Percentiles rank a stretch among this genome's conserved stretches.
These are phyloP conservation scores for Sprattus sprattus DNA, from an alignment of 2,113 vertebrate species.

Conservation along the genomic window DNA sequence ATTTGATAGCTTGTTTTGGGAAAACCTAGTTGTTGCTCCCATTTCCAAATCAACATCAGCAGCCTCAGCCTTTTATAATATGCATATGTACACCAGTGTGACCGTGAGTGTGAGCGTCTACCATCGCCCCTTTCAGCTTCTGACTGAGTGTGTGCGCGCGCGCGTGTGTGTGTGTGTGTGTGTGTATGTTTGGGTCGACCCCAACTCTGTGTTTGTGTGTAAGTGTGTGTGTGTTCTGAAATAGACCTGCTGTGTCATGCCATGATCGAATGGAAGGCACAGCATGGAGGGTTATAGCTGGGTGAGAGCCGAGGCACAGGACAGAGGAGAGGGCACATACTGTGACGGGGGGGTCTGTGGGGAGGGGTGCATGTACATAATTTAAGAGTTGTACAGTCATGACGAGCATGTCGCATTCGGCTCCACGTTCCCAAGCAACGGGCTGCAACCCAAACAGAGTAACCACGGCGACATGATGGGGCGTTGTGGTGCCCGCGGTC, in stretches of 20 bases:
- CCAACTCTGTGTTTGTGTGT: not conserved
- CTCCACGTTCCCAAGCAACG: not conserved
- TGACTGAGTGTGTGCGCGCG: not conserved
- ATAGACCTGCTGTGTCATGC: too few relatives aligned
- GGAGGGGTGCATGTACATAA: not conserved
- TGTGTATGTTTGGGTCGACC: not conserved
- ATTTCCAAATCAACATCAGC: constrained; percentile 18
- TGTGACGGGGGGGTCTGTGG: not conserved
- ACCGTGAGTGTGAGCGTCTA: not conserved
- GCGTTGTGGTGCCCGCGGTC: not conserved
- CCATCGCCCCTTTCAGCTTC: not conserved
- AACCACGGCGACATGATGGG: not conserved
- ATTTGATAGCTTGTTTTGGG: constrained; percentile 49
- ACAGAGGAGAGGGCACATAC: not conserved
- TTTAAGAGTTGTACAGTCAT: not conserved
- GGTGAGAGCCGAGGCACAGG: not conserved
- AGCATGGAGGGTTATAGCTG: not conserved
- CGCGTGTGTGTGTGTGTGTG: constrained; percentile 10
- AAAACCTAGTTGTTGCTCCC: constrained; percentile 32
- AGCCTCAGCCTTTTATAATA: too few relatives aligned
- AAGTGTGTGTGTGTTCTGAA: too few relatives aligned
- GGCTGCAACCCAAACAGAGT: not conserved
- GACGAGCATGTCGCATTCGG: not conserved
- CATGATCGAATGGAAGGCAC: too few relatives aligned
- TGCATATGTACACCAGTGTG: not conserved